phyloP scores from a whole-genome alignment of 2,113 vertebrate genomes.

The Serranochromis macrocephalus region DNA sequence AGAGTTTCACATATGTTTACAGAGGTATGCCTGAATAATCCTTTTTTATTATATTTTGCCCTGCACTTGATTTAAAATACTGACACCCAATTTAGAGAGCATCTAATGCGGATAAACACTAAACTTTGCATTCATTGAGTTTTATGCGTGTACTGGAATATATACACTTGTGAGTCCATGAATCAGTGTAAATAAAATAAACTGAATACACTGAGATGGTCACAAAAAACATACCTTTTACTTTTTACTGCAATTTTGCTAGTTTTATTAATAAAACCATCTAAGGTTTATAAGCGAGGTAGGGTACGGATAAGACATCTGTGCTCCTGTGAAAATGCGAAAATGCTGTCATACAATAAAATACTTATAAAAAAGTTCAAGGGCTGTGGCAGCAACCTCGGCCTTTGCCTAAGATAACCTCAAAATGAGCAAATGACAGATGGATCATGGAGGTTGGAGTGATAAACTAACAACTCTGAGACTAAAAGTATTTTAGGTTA shows the following conservation, averaged over 20 bases:
- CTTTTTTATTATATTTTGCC: background rate
- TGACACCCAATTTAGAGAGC: background rate
- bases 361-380: background rate
- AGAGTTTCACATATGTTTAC: background rate
- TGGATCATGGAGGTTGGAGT: background rate
- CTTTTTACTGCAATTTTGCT: background rate
- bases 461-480: conserved; percentile 3
- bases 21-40: background rate
- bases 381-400: background rate
- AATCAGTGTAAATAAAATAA: background rate
- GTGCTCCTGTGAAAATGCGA: background rate
- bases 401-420: conserved; percentile 13
- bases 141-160: background rate
- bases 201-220: background rate
- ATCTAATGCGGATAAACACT: background rate
- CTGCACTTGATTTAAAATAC: background rate
- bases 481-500: background rate
- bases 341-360: background rate
- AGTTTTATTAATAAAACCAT: background rate
- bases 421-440: conserved; percentile 21
- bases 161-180: background rate
- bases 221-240: background rate
- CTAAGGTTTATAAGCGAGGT: background rate
- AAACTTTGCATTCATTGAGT: background rate
- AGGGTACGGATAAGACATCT: background rate